Evolutionary conservation across 2,113 vertebrate genomes (phyloP), one percentile per base, ranked within the genome.

Genomic region (Epinephelus fuscoguttatus): DNA sequence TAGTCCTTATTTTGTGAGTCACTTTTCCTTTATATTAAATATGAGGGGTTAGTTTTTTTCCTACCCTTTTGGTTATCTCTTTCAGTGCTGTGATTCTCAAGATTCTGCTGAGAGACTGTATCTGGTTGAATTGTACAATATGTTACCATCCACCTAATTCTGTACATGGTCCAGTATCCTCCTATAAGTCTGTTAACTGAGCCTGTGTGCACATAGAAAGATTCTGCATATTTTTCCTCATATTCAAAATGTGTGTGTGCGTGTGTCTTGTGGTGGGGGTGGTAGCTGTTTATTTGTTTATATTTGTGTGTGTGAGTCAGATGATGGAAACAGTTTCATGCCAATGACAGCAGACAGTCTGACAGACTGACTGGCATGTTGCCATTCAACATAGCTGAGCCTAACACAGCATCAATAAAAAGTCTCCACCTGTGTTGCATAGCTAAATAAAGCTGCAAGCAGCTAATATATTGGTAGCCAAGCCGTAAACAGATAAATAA

Each of bases 321-420:
- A 47, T 33, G 13, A 63, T 67, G 42, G 52, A 81, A 84, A 68
- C 69, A 52, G 50, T 74, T 86, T 60, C 69, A 80, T 89, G 73
- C 75, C 75, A 85, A n/a, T 81, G 74, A 87, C 82, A 88, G 80
- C 86, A 86, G 73, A 80, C 67, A 78, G 50, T 27, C 84, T 87
- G 88, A 89, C 79, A 75, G 83, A 70, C 80, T 80, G 72, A 79
- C 75, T 87, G 87, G 87, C 87, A 57, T 66, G 14, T 40, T 84
- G 85, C 86, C 86, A 91, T 88, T 86, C 78, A 70, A 66, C 68
- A 84, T 27, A 75, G 55, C 68, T 68, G 19, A 86, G 60, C 47
- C 67, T 42, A 73, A 75, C 57, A 66, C 72, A 63, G 49, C 64
- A 74, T 64, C 60, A 75, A 62, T 67, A 67, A 81, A 82, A 76